phyloP scores from a whole-genome alignment of 2,888 invertebrate species.

The Tetragonisca angustula region DNA sequence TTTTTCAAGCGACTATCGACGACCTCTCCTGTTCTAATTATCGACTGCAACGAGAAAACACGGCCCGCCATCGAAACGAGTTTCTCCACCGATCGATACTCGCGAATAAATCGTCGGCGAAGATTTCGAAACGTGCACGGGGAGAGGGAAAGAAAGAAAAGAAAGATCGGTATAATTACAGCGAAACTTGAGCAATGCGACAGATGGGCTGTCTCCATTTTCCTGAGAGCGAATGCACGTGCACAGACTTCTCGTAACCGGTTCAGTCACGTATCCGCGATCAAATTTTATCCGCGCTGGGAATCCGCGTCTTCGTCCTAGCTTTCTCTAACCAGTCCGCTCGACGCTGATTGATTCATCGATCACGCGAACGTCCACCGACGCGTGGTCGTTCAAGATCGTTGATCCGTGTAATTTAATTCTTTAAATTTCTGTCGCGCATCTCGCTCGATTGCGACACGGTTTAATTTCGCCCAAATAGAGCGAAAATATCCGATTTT shows the following conservation, averaged over 20 bases:
- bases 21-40: neutral
- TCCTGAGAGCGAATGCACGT: conserved; percentile 42
- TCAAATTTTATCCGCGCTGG: conserved; percentile 55
- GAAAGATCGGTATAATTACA: conserved; percentile 42
- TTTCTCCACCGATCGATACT: neutral
- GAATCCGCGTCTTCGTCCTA: conserved; percentile 39
- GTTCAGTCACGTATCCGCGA: conserved; percentile 60
- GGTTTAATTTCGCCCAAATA: neutral
- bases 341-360: conserved; percentile 41
- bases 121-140: neutral
- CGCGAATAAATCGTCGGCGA: neutral
- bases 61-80: neutral
- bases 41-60: neutral
- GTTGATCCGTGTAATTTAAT: conserved; percentile 33
- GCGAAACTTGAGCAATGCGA: conserved; percentile 44
- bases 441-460: neutral
- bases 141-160: neutral
- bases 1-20: neutral
- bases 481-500: neutral
- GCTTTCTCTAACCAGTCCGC: conserved; percentile 41
- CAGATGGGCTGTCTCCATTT: conserved; percentile 46
- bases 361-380: conserved; percentile 18
- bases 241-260: conserved; percentile 46
- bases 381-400: conserved; percentile 4
- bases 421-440: neutral